These are phyloP conservation scores for Eulithis prunata DNA, from an alignment of 2,888 invertebrate species.

Conservation along the genomic window DNA sequence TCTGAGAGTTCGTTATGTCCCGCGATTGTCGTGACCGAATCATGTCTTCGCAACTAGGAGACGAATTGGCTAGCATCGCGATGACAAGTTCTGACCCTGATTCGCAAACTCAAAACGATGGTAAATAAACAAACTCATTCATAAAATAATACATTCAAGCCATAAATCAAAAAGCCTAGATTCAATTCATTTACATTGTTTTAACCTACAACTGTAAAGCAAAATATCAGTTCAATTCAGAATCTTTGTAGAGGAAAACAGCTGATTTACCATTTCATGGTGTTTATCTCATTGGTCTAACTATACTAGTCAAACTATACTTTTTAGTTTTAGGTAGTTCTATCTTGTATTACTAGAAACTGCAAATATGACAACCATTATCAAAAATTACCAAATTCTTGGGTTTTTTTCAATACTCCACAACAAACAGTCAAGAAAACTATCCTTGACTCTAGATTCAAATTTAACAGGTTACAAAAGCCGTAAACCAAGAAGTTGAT, in stretches of 20 bases:
- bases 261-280: conserved; percentile 15
- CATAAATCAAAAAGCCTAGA: too few species aligned
- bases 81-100: conserved; percentile 72
- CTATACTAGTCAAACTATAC: not conserved
- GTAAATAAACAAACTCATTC: conserved; percentile 62
- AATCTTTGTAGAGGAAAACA: conserved; percentile 20
- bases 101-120: conserved; percentile 74
- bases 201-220: too few species aligned
- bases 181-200: too few species aligned
- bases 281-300: not conserved
- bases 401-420: too few species aligned
- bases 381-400: too few species aligned
- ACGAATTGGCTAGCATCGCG: conserved; percentile 67
- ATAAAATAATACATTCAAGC: not conserved
- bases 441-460: too few species aligned
- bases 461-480: too few species aligned
- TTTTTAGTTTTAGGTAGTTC: not conserved
- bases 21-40: conserved; percentile 22
- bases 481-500: too few species aligned
- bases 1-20: conserved; percentile 5
- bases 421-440: too few species aligned
- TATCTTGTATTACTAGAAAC: not conserved
- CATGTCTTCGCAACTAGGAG: conserved; percentile 62
- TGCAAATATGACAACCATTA: too few species aligned
- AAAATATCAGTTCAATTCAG: too few species aligned